Evolutionary conservation across 2,888 invertebrate species (phyloP), one percentile per base, ranked within the genome.

Genomic region (Campopleginae sp.): DNA sequence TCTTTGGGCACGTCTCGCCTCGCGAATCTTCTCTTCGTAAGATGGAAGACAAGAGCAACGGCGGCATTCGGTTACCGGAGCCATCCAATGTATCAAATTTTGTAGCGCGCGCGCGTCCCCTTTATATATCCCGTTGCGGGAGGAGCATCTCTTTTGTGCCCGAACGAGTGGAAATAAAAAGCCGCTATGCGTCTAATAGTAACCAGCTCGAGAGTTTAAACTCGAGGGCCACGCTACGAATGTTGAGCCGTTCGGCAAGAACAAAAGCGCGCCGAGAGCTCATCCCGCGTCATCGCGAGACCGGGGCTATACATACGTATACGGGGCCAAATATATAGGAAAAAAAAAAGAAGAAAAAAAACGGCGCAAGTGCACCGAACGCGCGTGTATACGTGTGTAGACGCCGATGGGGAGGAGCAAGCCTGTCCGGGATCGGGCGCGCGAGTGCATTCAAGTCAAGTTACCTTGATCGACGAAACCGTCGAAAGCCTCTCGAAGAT

Each of bases 401-500:
- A 1, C 10, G 1, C 12, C 3, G 19, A 23, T 7, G 61, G n/a
- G n/a, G n/a, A n/a, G n/a, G n/a, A 58, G 23, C 19, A 23, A 19
- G 51, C n/a, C 66, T 23, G 17, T 51, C 65, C 23, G 44, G 5
- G 38, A 58, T 77, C 82, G 38, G 19, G 33, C 27, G 38, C 27
- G 33, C 27, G 33, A 46, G 19, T 74, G 94, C 94, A 82, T 93
- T 93, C 94, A n/a, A n/a, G 94, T 95, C 79, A 51, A 82, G 80
- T 83, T 95, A 94, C 95, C 95, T 92, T 95, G 95, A 94, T 95
- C 95, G 93, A 95, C 95, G 94, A 95, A 95, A 93, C 95, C 95
- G 93, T 95, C 95, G 94, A 95, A 95, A 92, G 95, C 95, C 94
- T 95, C 95, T 91, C 95, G 95, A 87, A 95, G 94, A 90, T 95